Conservation (phyloP, 2,113 vertebrate species). For the Otis tarda region DNA sequence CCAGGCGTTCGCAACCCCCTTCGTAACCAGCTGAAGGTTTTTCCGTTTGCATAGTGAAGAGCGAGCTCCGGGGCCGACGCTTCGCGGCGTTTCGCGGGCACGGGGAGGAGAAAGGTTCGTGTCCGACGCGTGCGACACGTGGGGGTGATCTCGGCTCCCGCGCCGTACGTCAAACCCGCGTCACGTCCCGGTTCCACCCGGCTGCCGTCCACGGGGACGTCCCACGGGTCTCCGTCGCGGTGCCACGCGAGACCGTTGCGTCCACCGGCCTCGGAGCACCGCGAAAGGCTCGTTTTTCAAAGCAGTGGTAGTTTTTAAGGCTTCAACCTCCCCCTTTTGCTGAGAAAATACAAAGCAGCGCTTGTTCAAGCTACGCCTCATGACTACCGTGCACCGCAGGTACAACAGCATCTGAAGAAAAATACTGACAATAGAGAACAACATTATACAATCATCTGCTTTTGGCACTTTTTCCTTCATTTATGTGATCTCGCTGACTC, state of each 20-base stretch:
- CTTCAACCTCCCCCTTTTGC: conserved; percentile 4
- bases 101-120: neutral
- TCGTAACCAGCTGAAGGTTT: neutral
- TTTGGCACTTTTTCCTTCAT: conserved; percentile 61
- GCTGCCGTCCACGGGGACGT: fast-evolving
- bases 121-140: fast-evolving
- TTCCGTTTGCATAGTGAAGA: conserved; percentile 50
- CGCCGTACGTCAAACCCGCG: fast-evolving
- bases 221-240: fast-evolving
- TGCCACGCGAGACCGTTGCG: fast-evolving
- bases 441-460: conserved; percentile 14
- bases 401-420: neutral
- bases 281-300: neutral
- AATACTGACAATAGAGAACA: conserved; percentile 30
- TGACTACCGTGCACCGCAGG: neutral
- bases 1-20: neutral
- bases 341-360: neutral
- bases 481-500: neutral
- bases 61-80: neutral
- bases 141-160: neutral
- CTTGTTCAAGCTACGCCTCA: neutral
- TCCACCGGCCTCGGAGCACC: neutral
- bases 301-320: conserved; percentile 47
- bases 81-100: neutral
- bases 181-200: neutral